Evolutionary conservation across 1,140 invertebrate genomes (phyloP).

Genomic region (Sycophaga agraensis): DNA sequence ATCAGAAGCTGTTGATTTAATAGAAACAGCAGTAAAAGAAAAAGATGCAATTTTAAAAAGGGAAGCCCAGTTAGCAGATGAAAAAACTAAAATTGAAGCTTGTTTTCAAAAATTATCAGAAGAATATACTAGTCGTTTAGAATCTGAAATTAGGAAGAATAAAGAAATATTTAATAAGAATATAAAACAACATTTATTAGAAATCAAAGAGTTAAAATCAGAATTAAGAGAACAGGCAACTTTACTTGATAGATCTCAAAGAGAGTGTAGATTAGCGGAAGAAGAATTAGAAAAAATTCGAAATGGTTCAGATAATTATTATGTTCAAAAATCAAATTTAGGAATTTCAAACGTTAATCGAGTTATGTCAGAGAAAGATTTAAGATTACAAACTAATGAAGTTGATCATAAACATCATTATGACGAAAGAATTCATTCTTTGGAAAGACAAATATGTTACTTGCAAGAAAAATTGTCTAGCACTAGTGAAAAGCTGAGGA

Average conservation of each 20-base stretch:
- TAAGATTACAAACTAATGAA: constrained; percentile 39
- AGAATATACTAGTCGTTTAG: constrained; percentile 41
- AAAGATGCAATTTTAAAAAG: constrained; percentile 57
- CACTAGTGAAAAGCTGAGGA: constrained; percentile 38
- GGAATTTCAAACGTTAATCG: constrained; percentile 58
- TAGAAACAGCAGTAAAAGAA: constrained; percentile 56
- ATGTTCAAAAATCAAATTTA: constrained; percentile 45
- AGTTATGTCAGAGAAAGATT: constrained; percentile 53
- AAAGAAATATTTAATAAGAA: constrained; percentile 42
- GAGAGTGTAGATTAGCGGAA: constrained; percentile 58
- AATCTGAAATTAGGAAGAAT: constrained; percentile 37
- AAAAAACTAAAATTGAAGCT: constrained; percentile 39
- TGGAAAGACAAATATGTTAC: constrained; percentile 39
- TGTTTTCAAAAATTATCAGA: constrained; percentile 37
- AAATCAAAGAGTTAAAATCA: constrained; percentile 51
- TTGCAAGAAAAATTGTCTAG: constrained; percentile 39
- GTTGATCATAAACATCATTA: constrained; percentile 55
- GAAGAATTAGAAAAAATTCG: constrained; percentile 55
- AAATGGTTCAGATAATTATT: constrained; percentile 48
- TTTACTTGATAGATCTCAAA: constrained; percentile 43
- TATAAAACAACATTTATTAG: constrained; percentile 42
- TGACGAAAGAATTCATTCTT: constrained; percentile 39
- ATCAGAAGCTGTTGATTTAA: constrained; percentile 56
- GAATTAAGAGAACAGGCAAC: constrained; percentile 47
- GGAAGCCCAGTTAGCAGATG: constrained; percentile 50